Evolutionary conservation across 2,888 invertebrate genomes (phyloP), one percentile per base, ranked within the genome.

Genomic region (Tanytarsus gracilentus): DNA sequence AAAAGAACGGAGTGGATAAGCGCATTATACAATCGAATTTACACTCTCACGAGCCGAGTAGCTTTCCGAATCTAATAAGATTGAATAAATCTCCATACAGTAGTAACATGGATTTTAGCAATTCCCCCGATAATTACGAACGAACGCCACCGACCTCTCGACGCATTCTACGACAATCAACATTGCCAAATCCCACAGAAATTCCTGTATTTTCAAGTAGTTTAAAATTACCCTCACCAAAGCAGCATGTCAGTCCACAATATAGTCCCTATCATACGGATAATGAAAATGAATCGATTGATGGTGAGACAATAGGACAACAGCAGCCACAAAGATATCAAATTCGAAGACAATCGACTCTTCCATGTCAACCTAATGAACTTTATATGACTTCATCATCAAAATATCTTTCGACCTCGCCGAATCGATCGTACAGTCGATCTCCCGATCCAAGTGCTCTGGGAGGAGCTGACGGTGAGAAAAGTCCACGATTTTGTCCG

Each of bases 301-400:
- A 39, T 30, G 71, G 70, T 63, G 62, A 14, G 61, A 64, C 16
- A 67, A 63, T 61, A 33, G 14, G n/a, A n/a, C n/a, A n/a, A n/a
- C 63, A 63, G 23, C 64, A 59, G 50, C 61, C 59, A 36, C 61
- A 53, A 49, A 50, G 65, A 21, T 64, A 62, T 64, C 62, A 61
- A 68, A 68, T 73, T 65, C 70, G 73, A 53, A 67, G 72, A 63
- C 73, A 73, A 66, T 73, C 73, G 63, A 73, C 73, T 23, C 62
- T 73, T 64, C 72, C 71, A 64, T 70, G 71, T 64, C 68, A 63
- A 26, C 66, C 65, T n/a, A 65, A 62, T 59, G 64, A 63, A 3
- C 62, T 64, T 51, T 62, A 63, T 30, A n/a, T n/a, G n/a, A n/a
- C n/a, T n/a, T 30, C 18, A 59, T 62, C 40, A 25, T 50, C 30